phyloP scores from a whole-genome alignment of 1,140 invertebrate genomes.

The Hycleus phaleratus region DNA sequence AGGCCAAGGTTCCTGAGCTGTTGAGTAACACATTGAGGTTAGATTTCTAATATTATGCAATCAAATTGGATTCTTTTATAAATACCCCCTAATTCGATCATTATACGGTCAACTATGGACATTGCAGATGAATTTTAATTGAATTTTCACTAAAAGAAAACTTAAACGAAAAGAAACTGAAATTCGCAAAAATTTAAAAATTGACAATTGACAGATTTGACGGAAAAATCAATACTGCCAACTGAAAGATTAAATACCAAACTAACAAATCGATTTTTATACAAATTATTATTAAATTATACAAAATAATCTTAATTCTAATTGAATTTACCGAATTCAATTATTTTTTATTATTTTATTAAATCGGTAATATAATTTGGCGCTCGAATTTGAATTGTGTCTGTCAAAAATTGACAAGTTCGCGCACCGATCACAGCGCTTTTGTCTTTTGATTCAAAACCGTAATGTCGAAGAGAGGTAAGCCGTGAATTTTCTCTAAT shows the following conservation, averaged over 20 bases:
- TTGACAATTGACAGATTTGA: too few species aligned
- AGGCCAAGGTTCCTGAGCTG: conserved; percentile 70
- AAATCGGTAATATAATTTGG: neutral
- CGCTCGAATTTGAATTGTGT: conserved; percentile 5
- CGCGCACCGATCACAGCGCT: too few species aligned
- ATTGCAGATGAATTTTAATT: conserved; percentile 5
- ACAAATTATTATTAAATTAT: too few species aligned
- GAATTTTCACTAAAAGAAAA: too few species aligned
- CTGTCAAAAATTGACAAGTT: neutral
- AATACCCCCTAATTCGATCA: conserved; percentile 32
- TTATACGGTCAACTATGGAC: conserved; percentile 33
- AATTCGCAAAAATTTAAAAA: too few species aligned
- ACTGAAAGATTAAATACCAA: too few species aligned
- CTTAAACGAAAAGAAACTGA: too few species aligned
- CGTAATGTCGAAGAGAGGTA: conserved; percentile 55
- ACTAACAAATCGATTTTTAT: too few species aligned
- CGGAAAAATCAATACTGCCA: too few species aligned
- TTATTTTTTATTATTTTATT: too few species aligned
- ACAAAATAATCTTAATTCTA: too few species aligned
- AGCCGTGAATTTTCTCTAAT: conserved; percentile 28
- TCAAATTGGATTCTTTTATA: neutral
- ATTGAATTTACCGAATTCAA: too few species aligned
- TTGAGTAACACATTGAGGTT: neutral
- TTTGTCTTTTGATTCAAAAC: conserved; percentile 16
- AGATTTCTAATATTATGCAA: conserved; percentile 5